Percentiles rank a stretch among this genome's conserved stretches.
Evolutionary conservation across 2,888 invertebrate genomes (phyloP).

Genomic region (Nebria brevicollis): DNA sequence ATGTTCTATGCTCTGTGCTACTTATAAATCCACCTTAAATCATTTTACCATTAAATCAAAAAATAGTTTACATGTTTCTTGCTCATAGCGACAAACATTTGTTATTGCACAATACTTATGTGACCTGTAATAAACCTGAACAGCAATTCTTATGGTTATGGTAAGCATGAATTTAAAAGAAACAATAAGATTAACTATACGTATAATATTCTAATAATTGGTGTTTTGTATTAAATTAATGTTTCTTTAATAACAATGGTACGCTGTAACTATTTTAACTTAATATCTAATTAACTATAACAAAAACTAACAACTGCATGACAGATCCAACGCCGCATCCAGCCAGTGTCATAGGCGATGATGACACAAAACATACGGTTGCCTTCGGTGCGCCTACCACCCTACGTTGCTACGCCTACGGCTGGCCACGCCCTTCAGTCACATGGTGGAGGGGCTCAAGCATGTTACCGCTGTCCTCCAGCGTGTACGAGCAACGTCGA

Average conservation of each 20-base stretch:
- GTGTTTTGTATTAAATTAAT: background rate
- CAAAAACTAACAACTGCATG: background rate
- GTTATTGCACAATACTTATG: too few relatives aligned
- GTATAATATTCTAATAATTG: background rate
- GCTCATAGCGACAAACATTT: too few relatives aligned
- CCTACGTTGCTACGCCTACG: constrained; percentile 84
- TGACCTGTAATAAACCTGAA: too few relatives aligned
- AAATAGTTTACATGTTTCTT: too few relatives aligned
- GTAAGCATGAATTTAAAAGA: background rate
- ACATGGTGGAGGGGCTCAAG: constrained; percentile 86
- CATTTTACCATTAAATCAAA: too few relatives aligned
- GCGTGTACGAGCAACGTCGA: constrained; percentile 75
- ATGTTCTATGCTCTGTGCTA: too few relatives aligned
- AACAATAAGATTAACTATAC: background rate
- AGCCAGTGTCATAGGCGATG: constrained; percentile 76
- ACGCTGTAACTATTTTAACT: background rate
- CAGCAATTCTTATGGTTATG: background rate
- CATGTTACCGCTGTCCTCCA: constrained; percentile 78
- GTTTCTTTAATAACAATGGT: too few relatives aligned
- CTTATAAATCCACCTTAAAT: too few relatives aligned
- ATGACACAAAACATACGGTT: constrained; percentile 67
- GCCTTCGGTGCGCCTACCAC: constrained; percentile 76
- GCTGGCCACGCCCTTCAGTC: constrained; percentile 81
- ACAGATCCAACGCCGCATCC: constrained; percentile 69
- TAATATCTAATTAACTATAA: background rate